Evolutionary conservation across 92 coral and sea anemone genomes (phyloP).

Genomic region (Porites divaricata): DNA sequence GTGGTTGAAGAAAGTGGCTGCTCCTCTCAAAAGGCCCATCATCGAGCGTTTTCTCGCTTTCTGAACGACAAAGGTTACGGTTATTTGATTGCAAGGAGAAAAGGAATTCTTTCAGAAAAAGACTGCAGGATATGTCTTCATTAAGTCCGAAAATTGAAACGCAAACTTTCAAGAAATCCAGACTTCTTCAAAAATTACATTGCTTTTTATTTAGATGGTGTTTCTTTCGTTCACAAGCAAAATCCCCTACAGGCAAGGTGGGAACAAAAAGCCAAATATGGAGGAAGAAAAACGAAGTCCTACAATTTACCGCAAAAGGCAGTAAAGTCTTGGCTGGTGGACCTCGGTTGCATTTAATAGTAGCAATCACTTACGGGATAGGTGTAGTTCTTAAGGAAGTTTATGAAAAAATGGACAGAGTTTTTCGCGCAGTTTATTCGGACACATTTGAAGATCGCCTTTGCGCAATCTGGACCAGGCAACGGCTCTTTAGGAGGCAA

Average conservation of each 20-base stretch:
- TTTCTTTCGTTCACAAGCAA: constrained; percentile 37
- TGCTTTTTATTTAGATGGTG: constrained; percentile 40
- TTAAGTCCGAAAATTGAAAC: constrained; percentile 46
- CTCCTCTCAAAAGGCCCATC: constrained; percentile 1
- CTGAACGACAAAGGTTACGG: constrained; percentile 45
- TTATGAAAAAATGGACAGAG: no score
- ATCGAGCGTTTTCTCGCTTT: constrained; percentile 20
- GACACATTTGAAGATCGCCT: no score
- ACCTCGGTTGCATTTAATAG: no score
- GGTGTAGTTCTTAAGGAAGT: no score
- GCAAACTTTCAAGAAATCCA: neutral
- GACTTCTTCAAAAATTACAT: constrained; percentile 4
- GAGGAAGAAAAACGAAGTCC: no score
- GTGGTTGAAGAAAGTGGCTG: neutral
- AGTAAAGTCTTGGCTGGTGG: no score
- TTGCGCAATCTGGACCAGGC: no score
- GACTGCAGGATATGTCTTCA: constrained; percentile 35
- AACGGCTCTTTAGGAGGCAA: no score
- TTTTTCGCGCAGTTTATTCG: no score
- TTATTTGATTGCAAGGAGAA: constrained; percentile 49
- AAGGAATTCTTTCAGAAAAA: constrained; percentile 51
- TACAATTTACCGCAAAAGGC: no score
- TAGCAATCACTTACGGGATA: no score
- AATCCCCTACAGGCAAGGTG: constrained; percentile 1
- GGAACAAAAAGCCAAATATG: neutral